Conservation (phyloP, 2,888 invertebrate species). For the Zaprionus lineosus region DNA sequence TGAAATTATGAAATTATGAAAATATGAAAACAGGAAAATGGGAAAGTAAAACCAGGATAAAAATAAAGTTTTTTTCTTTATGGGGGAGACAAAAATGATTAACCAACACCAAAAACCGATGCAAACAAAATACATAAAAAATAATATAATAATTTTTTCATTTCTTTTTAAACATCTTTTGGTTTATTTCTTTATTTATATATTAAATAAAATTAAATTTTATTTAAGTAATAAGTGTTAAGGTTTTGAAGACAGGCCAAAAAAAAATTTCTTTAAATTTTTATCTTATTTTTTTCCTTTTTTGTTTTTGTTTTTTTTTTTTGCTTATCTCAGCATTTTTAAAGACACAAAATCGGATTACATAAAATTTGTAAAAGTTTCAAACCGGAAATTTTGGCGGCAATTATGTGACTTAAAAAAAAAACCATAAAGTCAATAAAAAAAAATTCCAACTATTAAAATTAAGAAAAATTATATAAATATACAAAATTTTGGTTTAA, state of each 20-base stretch:
- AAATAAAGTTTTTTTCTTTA: too few species aligned
- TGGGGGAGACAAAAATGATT: slow-evolving; percentile 20
- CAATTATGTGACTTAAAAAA: slow-evolving; percentile 28
- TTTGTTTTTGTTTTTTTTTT: background rate
- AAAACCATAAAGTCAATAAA: slow-evolving; percentile 33
- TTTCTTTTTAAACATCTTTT: slow-evolving; percentile 48
- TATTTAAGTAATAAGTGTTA: slow-evolving; percentile 65
- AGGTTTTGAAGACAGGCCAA: slow-evolving; percentile 38
- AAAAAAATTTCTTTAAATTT: slow-evolving; percentile 30
- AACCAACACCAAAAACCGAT: slow-evolving; percentile 33
- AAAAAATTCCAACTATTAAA: slow-evolving; percentile 70
- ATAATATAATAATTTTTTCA: background rate
- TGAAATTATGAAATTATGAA: too few species aligned
- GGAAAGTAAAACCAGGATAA: too few species aligned
- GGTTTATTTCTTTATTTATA: slow-evolving; percentile 58
- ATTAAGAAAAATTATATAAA: slow-evolving; percentile 57
- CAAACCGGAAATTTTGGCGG: slow-evolving; percentile 3
- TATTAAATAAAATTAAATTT: slow-evolving; percentile 69
- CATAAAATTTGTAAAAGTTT: too few species aligned
- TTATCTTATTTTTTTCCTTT: background rate
- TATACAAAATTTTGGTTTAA: slow-evolving; percentile 25
- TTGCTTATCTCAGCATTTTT: too few species aligned
- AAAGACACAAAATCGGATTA: too few species aligned
- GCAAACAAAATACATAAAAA: slow-evolving; percentile 36
- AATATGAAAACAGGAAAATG: too few species aligned